Evolutionary conservation across 2,113 vertebrate genomes (phyloP), one percentile per base, ranked within the genome.

Genomic region (Hippocampus comes): DNA sequence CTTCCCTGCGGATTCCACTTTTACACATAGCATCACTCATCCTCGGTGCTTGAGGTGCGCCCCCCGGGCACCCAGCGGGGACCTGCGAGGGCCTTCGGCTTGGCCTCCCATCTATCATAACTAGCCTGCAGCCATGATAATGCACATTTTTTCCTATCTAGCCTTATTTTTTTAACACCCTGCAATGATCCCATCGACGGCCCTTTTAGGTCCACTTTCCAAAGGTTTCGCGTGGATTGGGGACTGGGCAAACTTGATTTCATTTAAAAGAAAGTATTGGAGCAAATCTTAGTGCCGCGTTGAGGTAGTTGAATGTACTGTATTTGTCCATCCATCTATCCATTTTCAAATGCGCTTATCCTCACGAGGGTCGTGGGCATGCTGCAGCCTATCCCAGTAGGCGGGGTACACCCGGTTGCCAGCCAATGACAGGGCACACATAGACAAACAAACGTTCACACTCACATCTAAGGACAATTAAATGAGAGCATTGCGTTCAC

Each of bases 91-190:
- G 34, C 65, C 67, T 81, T 78, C 9, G 78, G 83, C 86, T 83
- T 81, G 80, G 78, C 76, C 81, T 82, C 51, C 72, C 71, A 79
- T 89, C 83, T 71, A 73, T 89, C 85, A 82, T 76, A 76, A 71
- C 79, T 72, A 8, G 72, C 87, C 87, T 75, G 75, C 77, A 82
- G 82, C 82, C 75, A 78, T 77, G 66, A 72, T 79, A 48, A 84
- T 68, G 77, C 76, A 57, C 49, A 43, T 67, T 60, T 18, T 56
- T 59, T 38, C 34, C 71, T 57, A 61, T 63, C 76, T 71, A 71
- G 77, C 73, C 5, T 41, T 18, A 57, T 73, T 66, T 70, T 81
- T 56, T 18, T 68, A 68, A 74, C 75, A 48, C 23, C 18, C 71
- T 77, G 66, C 77, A 88, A 85, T 51, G 85, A 88, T 88, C 76